Evolutionary conservation across 2,888 invertebrate species (phyloP), one percentile per base, ranked within the genome.

Genomic region (Epirrhoe tristata): DNA sequence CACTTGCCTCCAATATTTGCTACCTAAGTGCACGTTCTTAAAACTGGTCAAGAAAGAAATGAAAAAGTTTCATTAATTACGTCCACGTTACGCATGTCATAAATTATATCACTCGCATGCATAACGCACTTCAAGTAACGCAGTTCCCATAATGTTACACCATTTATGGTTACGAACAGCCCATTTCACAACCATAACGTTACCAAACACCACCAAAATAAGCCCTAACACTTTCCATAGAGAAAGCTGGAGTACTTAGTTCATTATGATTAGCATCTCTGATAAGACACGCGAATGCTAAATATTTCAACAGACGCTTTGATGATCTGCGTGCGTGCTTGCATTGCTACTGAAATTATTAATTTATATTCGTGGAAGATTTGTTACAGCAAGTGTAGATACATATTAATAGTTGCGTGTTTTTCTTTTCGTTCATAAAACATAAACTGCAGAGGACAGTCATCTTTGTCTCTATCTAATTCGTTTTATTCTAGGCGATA

Each of bases 181-280:
- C 46, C 46, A 60, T 36, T 64, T 52, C 54, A 56, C 63, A 60
- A 57, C 43, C 39, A 32, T 64, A 56, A 36, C 32, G 46, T 68
- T 68, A 68, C 68, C 32, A 63, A 67, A 71, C 68, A 54, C 58
- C 43, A 43, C 70, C 63, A 56, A 71, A 64, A 60, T 70, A 62
- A 66, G 73, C 80, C 81, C 83, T 85, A 46, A 60, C 59, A 67
- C 68, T 83, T 82, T 75, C 79, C 76, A 66, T 52, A 79, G 89
- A 79, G 90, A 91, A 91, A 91, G 91, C 86, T 48, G 76, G 81
- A 81, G 76, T 75, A 73, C 39, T 6, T 43, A 32, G 36, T 75
- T 81, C 80, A 72, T 32, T 65, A 58, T 58, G 66, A 67, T 70
- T 68, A 70, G 53, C 64, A 70, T 72, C 73, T 63, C 10, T 50